Percentiles rank a stretch among this genome's conserved stretches.
Evolutionary conservation across 2,797 vertebrate genomes (phyloP).

Genomic region (Rhinella marina): DNA sequence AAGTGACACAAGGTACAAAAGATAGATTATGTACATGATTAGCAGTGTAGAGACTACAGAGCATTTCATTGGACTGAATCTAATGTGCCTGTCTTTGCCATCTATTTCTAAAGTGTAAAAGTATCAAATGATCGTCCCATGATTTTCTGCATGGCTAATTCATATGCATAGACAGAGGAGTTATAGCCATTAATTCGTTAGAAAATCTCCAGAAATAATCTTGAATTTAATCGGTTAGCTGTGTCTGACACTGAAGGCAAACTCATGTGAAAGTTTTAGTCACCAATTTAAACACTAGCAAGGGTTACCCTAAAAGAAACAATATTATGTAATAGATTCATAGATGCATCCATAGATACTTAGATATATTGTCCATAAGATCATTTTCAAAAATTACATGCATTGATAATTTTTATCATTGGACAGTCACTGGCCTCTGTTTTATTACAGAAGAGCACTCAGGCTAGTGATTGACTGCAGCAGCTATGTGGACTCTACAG

Average conservation of each 20-base stretch:
- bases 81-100: background rate
- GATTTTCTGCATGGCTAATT: background rate
- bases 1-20: constrained; percentile 29
- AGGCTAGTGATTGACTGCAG: too few relatives aligned
- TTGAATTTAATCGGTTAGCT: background rate
- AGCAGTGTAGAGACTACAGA: background rate
- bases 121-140: background rate
- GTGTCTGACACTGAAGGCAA: background rate
- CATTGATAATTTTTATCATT: too few relatives aligned
- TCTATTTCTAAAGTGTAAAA: background rate
- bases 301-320: too few relatives aligned
- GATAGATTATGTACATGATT: constrained; percentile 29
- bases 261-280: background rate
- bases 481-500: too few relatives aligned
- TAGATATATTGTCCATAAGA: too few relatives aligned
- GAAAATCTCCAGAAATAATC: background rate
- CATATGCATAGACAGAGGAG: background rate
- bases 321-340: background rate
- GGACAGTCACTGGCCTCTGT: too few relatives aligned
- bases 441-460: too few relatives aligned
- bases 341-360: too few relatives aligned
- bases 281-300: background rate
- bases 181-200: background rate
- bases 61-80: background rate
- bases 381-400: too few relatives aligned